Conservation (phyloP, 1,140 invertebrate species). For the Pseudobourletiella spinata region DNA sequence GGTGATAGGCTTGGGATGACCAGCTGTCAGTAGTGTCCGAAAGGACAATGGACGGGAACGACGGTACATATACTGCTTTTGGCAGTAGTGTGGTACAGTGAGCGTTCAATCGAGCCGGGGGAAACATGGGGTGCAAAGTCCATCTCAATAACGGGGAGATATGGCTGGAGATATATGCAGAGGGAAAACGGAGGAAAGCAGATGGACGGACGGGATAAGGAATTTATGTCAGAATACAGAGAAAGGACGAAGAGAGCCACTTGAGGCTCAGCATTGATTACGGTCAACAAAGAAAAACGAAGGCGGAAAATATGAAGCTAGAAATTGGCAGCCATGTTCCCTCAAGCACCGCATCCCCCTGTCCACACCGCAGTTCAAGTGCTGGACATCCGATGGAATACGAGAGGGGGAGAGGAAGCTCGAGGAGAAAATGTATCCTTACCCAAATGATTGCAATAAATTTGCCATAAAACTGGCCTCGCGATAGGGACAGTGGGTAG, state of each 20-base stretch:
- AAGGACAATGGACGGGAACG: neutral
- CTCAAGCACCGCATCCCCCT: neutral
- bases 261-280: neutral
- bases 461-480: conserved; percentile 19
- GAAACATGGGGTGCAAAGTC: too few relatives aligned
- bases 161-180: too few relatives aligned
- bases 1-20: neutral
- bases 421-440: conserved; percentile 12
- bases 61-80: neutral
- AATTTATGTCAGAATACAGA: conserved; percentile 1
- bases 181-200: too few relatives aligned
- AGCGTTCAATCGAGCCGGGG: too few relatives aligned
- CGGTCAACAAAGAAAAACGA: neutral
- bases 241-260: neutral
- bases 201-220: neutral
- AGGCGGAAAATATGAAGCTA: conserved; percentile 9
- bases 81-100: too few relatives aligned
- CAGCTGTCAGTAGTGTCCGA: too few relatives aligned
- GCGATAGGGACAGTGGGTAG: conserved; percentile 1
- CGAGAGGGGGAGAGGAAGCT: neutral
- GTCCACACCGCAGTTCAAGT: neutral
- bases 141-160: too few relatives aligned
- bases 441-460: conserved; percentile 28
- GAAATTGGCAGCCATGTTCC: conserved; percentile 6
- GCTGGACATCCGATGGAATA: neutral